Percentiles rank a stretch among this genome's conserved stretches.
Evolutionary conservation across 2,888 invertebrate genomes (phyloP).

Genomic region (Pyrochroa serraticornis): DNA sequence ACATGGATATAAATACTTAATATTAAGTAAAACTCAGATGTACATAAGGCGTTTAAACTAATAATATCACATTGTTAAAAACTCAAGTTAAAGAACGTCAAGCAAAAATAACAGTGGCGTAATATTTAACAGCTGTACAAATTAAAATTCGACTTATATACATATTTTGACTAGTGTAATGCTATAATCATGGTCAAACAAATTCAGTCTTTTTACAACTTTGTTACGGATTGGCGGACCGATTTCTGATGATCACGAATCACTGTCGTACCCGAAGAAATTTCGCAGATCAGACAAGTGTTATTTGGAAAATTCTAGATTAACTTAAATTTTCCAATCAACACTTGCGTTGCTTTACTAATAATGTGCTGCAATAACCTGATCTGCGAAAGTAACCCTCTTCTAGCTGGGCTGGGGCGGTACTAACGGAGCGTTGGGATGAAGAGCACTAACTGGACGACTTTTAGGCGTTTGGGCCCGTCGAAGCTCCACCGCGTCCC

Average conservation of each 20-base stretch:
- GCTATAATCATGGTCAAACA: conserved; percentile 43
- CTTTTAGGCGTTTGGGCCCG: conserved; percentile 49
- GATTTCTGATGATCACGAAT: not conserved
- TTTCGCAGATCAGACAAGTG: conserved; percentile 25
- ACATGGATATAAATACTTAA: conserved; percentile 26
- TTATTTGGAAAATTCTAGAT: conserved; percentile 10
- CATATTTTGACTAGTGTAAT: conserved; percentile 47
- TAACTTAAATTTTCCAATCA: conserved; percentile 2
- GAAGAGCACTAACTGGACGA: conserved; percentile 59
- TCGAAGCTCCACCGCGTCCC: conserved; percentile 47
- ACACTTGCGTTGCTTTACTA: conserved; percentile 27
- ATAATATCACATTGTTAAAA: conserved; percentile 37
- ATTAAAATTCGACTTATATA: conserved; percentile 40
- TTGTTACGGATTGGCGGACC: conserved; percentile 3
- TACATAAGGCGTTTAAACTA: conserved; percentile 3
- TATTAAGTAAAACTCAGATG: conserved; percentile 15
- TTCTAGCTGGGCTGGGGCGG: conserved; percentile 67
- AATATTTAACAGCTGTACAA: conserved; percentile 44
- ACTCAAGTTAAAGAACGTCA: conserved; percentile 26
- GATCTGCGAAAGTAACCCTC: conserved; percentile 59
- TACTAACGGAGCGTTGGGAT: conserved; percentile 62
- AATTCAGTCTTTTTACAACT: conserved; percentile 43
- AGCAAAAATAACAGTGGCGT: conserved; percentile 42
- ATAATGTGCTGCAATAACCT: conserved; percentile 51
- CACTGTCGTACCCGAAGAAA: not conserved